These are phyloP conservation scores for Formica selysi DNA, from an alignment of 1,140 invertebrate genomes.

Conservation along the genomic window DNA sequence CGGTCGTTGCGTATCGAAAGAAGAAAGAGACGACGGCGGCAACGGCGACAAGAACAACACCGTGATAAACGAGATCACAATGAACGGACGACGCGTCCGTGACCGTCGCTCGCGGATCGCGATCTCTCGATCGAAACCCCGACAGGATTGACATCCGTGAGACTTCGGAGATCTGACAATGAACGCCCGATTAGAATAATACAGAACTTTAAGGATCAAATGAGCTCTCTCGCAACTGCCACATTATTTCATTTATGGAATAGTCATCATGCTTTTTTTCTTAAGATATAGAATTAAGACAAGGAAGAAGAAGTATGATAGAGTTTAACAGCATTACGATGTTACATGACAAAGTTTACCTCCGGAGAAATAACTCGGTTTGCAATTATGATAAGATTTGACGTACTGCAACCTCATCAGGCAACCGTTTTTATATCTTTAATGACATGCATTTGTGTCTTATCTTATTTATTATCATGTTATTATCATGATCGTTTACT, in stretches of 20 bases:
- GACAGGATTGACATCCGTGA: constrained; percentile 57
- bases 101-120: not conserved
- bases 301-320: not conserved
- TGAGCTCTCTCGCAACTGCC: not conserved
- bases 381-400: constrained; percentile 27
- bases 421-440: constrained; percentile 12
- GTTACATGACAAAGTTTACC: constrained; percentile 2
- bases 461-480: not conserved
- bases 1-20: constrained; percentile 70
- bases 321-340: not conserved
- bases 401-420: constrained; percentile 28
- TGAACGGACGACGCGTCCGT: constrained; percentile 46
- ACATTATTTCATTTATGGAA: constrained; percentile 32
- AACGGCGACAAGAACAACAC: constrained; percentile 64
- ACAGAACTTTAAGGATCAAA: not conserved
- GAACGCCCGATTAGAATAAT: not conserved
- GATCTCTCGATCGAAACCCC: constrained; percentile 46
- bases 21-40: not conserved
- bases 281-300: not conserved
- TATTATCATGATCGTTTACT: not conserved
- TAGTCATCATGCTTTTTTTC: not conserved
- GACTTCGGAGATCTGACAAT: not conserved
- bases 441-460: constrained; percentile 30
- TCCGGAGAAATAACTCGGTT: not conserved
- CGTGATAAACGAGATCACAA: constrained; percentile 71